Base-by-base conservation (phyloP, 2,888 invertebrate genomes). In the Eretmocerus hayati region DNA sequence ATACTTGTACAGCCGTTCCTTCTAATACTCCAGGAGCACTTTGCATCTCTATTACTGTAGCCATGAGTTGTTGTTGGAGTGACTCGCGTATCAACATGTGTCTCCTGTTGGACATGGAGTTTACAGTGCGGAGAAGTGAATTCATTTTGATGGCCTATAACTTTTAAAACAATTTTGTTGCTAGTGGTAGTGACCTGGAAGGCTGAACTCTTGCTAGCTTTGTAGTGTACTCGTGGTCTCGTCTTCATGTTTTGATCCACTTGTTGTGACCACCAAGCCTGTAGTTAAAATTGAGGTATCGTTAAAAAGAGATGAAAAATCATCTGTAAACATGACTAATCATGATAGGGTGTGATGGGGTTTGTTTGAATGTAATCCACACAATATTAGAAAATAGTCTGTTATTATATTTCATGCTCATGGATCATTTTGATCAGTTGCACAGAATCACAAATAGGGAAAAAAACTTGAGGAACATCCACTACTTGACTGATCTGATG, bases 31-130 rank as follows among this genome's bases (percentile, higher is more conserved):
- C 76, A 56, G 76, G 77, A 50, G 79, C 79, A 63, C 85, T 81
- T 66, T 89, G 87, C 59, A 90, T 83, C 66, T 89, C 88, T 73
- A 87, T 85, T 32, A 88, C 84, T 71, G 84, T 81, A 60, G 85
- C 83, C 30, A 84, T 85, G 44, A 90, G 75, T 62, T 86, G 83
- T 52, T 79, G 80, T 58, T 81, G 82, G 48, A 87, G 70, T 8
- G 82, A 79, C 58, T 83, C 81, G 63, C 84, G 85, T 50, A 87
- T 72, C 36, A 77, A 59, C 32, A 62, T 57, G 48, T 75, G 72
- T 59, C 66, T 60, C 48, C 62, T 65, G 62, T 61, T 62, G 4
- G 62, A 55, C 46, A 62, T 54, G 9, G 65, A 63, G 38, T 63
- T 62, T 26, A 69, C 63, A 2, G 59, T 62, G 45, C 65, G 65